Evolutionary conservation across 2,113 vertebrate species (phyloP), one percentile per base, ranked within the genome.

Genomic region (Corydoras sp.): DNA sequence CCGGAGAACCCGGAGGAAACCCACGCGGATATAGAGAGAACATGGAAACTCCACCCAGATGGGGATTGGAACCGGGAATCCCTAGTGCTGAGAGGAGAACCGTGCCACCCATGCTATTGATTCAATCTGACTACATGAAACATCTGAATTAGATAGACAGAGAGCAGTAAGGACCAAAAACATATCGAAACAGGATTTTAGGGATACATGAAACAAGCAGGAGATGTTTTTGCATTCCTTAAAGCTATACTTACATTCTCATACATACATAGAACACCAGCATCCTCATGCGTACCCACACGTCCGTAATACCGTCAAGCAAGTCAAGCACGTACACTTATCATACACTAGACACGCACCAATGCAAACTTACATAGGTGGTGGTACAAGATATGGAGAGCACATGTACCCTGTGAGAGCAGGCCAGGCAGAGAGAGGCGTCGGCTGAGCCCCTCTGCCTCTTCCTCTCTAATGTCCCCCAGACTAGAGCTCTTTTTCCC

Each of bases 401-500:
- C 84, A 76, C 83, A 83, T 83, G 85, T 92, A 99, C 97, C 97
- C 92, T 99, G 97, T 75, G 96, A 98, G 76, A 99, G 88, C 79
- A 99, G 88, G 53, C 96, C 96, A 2, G 97, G 96, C 2, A 99
- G 90, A 1, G 97, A 99, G 48, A 99, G 94, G 66, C 96, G 94
- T 62, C 97, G 90, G 73, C 90, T 91, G 59, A 91, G 84, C 65
- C 91, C 91, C 79, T 94, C 95, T 0, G 92, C 92, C 74, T 97
- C 96, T 69, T 98, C 95, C 82, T 97, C 93, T 43, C 92, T 91
- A 82, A 99, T 95, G 80, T 99, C 97, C 54, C 95, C 94, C 1
- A 98, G 91, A 84, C 97, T 99, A 78, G 91, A 97, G 84, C 96
- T 98, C 86, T 99, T 99, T 89, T 96, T 99, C 2, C 91, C 92